These are phyloP conservation scores for Candoia aspera DNA, from an alignment of 2,113 vertebrate species.

Conservation along the genomic window DNA sequence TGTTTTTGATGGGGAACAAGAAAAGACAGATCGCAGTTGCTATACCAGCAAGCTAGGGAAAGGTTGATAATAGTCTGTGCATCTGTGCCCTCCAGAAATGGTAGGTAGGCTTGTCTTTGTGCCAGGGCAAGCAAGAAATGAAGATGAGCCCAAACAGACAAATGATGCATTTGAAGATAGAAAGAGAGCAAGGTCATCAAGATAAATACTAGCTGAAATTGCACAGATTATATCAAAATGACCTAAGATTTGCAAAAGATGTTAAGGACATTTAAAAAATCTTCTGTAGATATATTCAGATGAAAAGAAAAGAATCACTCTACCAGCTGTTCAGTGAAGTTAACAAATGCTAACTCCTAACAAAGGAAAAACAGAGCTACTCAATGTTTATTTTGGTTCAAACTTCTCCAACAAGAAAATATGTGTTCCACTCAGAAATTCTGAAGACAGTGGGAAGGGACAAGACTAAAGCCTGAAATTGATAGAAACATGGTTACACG, in stretches of 20 bases:
- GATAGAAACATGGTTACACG: not conserved
- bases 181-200: not conserved
- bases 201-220: not conserved
- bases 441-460: not conserved
- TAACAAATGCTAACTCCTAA: not conserved
- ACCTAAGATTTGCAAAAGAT: not conserved
- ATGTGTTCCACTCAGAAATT: not conserved
- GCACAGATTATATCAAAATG: not conserved
- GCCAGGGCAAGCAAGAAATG: not conserved
- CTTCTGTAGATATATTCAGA: not conserved
- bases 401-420: not conserved
- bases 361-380: not conserved
- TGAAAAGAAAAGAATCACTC: not conserved
- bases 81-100: not conserved
- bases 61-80: not conserved
- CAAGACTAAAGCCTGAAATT: not conserved
- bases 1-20: not conserved
- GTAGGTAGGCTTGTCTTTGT: not conserved
- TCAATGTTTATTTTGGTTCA: not conserved
- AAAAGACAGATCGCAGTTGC: not conserved
- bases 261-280: not conserved
- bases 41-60: not conserved
- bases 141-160: not conserved
- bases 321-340: not conserved
- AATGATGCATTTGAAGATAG: not conserved